Percentiles rank a stretch among this genome's conserved stretches.
phyloP scores from a whole-genome alignment of 2,113 vertebrate genomes.

The Osmerus eperlanus region DNA sequence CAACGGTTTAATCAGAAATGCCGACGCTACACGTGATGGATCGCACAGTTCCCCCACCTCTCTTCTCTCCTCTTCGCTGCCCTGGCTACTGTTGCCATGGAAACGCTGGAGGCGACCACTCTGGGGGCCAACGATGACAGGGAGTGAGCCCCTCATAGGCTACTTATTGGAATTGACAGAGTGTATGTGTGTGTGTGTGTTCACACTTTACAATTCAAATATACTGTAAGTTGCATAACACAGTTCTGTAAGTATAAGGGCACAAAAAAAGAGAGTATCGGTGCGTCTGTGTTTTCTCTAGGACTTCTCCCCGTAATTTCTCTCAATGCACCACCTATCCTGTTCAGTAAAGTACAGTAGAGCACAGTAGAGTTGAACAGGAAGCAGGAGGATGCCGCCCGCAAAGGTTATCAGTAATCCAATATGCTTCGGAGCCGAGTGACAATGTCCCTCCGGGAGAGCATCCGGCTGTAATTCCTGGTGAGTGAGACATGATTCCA shows the following conservation, averaged over 20 bases:
- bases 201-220: background rate
- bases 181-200: constrained; percentile 41
- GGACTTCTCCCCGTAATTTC: too few species aligned
- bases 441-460: constrained; percentile 56
- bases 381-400: background rate
- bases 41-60: constrained; percentile 5
- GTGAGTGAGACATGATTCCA: constrained; percentile 37
- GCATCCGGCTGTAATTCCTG: constrained; percentile 56
- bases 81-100: constrained; percentile 63
- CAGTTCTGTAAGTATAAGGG: too few species aligned
- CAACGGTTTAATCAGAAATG: too few species aligned
- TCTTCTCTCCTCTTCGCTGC: constrained; percentile 44
- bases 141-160: constrained; percentile 52
- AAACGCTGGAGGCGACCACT: constrained; percentile 54
- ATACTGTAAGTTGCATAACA: too few species aligned
- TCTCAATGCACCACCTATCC: too few species aligned
- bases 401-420: constrained; percentile 68
- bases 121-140: constrained; percentile 58
- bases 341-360: too few species aligned
- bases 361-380: background rate
- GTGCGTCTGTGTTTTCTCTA: too few species aligned
- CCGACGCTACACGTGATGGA: background rate
- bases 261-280: too few species aligned
- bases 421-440: constrained; percentile 55
- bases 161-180: constrained; percentile 52